Evolutionary conservation across 2,888 invertebrate species (phyloP), one percentile per base, ranked within the genome.

Genomic region (Halocaridina rubra): DNA sequence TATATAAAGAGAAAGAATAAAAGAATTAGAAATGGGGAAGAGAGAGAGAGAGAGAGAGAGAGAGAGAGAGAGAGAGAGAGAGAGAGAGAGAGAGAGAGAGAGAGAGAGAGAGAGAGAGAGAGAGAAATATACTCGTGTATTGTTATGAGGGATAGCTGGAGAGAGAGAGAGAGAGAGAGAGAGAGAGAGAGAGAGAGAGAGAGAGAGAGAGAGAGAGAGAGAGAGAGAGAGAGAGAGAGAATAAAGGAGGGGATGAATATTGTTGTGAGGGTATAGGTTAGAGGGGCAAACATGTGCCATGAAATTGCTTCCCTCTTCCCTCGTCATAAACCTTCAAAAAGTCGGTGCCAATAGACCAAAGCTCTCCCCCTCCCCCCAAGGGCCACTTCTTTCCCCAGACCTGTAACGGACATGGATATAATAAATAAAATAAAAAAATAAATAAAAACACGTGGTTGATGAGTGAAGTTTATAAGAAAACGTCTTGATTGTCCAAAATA

Each of bases 11-110:
- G 19, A 67, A 4, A 22, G 13, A 2, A 67, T 67, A 67, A 67
- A 13, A 22, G 19, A 69, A 32, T 30, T 8, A 30, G 13, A 32
- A 13, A 53, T 24, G 53, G 32, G 29, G 46, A 24, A 2, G 29
- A 53, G 24, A 24, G 16, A 64, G 19, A 19, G n/a, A 46, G 19
- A 32, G 39, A 16, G 29, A 46, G 19, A 57, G 16, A 24, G 57
- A 75, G 53, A 46, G 59, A 30, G n/a, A 29, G 76, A 76, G 59
- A 19, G 76, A 76, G 32, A 53, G 76, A 76, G 57, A 57, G 76
- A 59, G 72, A 72, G 72, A 39, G 74, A 74, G 39, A 27, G 1
- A 22, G 19, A 27, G 24, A 24, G 32, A 27, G 57, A 29, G 76
- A 57, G n/a, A 30, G 59, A n/a, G 27, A 29, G 29, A 72, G 30